Conservation (phyloP, 1,140 invertebrate genomes). For the Pomacea maculata region DNA sequence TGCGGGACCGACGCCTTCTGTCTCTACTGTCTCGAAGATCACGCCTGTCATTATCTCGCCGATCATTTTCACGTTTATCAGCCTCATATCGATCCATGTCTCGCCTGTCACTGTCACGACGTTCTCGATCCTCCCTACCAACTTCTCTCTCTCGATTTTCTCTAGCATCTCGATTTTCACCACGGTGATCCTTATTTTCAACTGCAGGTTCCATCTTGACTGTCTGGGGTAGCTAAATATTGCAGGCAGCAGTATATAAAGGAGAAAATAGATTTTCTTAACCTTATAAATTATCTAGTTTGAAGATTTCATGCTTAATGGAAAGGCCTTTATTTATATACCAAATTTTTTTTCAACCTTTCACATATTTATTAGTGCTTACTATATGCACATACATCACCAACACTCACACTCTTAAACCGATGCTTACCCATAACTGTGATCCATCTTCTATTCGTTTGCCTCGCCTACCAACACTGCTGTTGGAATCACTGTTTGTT, state of each 20-base stretch:
- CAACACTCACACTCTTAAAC: too few relatives aligned
- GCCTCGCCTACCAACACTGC: background rate
- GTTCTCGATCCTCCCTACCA: slow-evolving; percentile 26
- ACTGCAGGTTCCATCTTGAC: slow-evolving; percentile 2
- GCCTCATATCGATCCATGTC: slow-evolving; percentile 4
- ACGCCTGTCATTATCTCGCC: background rate
- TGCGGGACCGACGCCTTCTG: slow-evolving; percentile 26
- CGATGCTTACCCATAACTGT: slow-evolving; percentile 1
- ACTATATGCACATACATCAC: too few relatives aligned
- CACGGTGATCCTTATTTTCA: too few relatives aligned
- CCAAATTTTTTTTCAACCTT: too few relatives aligned
- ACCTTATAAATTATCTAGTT: too few relatives aligned
- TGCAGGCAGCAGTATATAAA: background rate
- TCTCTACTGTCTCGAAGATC: slow-evolving; percentile 13
- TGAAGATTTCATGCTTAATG: too few relatives aligned
- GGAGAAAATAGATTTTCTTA: background rate
- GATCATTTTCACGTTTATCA: slow-evolving; percentile 1
- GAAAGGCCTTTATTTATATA: too few relatives aligned
- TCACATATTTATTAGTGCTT: too few relatives aligned
- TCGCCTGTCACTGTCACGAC: slow-evolving; percentile 12
- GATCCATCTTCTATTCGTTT: slow-evolving; percentile 13
- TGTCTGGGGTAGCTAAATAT: background rate
- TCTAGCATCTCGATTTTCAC: slow-evolving; percentile 5
- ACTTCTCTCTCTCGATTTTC: slow-evolving; percentile 23
- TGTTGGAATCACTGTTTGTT: slow-evolving; percentile 2